Evolutionary conservation across 2,888 invertebrate species (phyloP), one percentile per base, ranked within the genome.

Genomic region (Oegoconia quadripuncta): DNA sequence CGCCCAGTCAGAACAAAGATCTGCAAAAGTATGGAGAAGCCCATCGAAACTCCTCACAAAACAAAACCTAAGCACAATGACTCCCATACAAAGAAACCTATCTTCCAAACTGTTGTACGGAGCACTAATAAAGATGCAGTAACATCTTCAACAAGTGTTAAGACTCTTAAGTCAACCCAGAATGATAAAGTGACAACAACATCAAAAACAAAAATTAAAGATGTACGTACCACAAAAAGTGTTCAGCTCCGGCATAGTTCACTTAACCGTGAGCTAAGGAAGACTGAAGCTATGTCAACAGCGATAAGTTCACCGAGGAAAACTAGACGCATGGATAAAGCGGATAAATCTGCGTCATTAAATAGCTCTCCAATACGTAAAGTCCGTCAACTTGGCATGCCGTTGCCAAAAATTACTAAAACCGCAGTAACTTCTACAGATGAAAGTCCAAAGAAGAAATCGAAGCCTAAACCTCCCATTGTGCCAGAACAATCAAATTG

Each of bases 281-380:
- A 86, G 42, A 60, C 73, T 1, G 86, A 87, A 46, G 52, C 55
- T 1, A 70, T 80, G 22, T 71, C 81, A 0, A 74, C 81, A 17
- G 79, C 80, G 0, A 64, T 86, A 15, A 79, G 76, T 39, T 84
- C 88, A 0, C 88, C 88, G 0, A 66, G 88, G 1, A 88, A 88
- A 50, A 87, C 87, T 0, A 62, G 86, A 17, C 66, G 88, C 2
- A 67, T 88, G 51, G 88, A 88, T 46, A 88, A 88, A 41, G 67
- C 74, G 1, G 86, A 86, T 11, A 84, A 84, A 42, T 78, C 87
- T 0, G 82, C 84, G 0, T 86, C 84, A 0, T 46, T 88, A 1
- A 88, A 88, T 48, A 87, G 82, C 30, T 88, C 88, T 1, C 88
- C 88, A 0, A 87, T 86, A 27, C 72, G 88, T 3, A 88, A 88